A percentile compares a stretch with the other conserved stretches of the same genome.
These are phyloP conservation scores for Lates calcarifer DNA, from an alignment of 2,113 vertebrate genomes.

Conservation along the genomic window DNA sequence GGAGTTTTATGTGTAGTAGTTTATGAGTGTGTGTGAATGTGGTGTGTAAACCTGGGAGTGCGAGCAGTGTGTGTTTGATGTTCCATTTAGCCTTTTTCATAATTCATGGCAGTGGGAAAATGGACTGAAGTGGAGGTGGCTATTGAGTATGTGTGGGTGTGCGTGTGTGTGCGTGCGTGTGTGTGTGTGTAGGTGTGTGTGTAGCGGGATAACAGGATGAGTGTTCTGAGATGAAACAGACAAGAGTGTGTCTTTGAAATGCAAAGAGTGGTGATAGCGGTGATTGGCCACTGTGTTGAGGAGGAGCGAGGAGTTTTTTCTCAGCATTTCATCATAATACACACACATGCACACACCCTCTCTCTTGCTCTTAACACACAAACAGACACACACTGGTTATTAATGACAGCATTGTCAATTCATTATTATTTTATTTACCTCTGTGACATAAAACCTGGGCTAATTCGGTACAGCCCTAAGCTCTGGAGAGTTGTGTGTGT, in stretches of 20 bases:
- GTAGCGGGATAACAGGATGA: slow-evolving; percentile 64
- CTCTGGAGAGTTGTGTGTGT: slow-evolving; percentile 59
- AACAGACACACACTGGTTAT: slow-evolving; percentile 42
- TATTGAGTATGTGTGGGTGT: slow-evolving; percentile 25
- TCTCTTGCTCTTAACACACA: slow-evolving; percentile 4
- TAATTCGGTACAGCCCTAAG: slow-evolving; percentile 67
- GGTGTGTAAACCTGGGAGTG: slow-evolving; percentile 52
- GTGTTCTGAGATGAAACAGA: slow-evolving; percentile 79
- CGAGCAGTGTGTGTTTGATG: slow-evolving; percentile 70
- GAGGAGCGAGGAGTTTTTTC: slow-evolving; percentile 66
- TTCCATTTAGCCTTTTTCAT: slow-evolving; percentile 79
- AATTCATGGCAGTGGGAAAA: slow-evolving; percentile 77
- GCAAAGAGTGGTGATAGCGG: slow-evolving; percentile 75
- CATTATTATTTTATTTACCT: slow-evolving; percentile 80
- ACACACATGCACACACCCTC: slow-evolving; percentile 47
- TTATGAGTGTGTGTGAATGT: slow-evolving; percentile 39
- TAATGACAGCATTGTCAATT: slow-evolving; percentile 72
- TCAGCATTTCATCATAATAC: slow-evolving; percentile 75
- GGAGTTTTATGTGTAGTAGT: neutral
- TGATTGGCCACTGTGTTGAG: slow-evolving; percentile 71
- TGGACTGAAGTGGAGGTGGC: slow-evolving; percentile 65
- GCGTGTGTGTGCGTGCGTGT: slow-evolving; percentile 43
- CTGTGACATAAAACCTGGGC: slow-evolving; percentile 61
- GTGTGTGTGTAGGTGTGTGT: slow-evolving; percentile 47
- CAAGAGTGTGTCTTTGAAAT: slow-evolving; percentile 83